Evolutionary conservation across 2,113 vertebrate genomes (phyloP), one percentile per base, ranked within the genome.

Genomic region (Anoura caudifer): DNA sequence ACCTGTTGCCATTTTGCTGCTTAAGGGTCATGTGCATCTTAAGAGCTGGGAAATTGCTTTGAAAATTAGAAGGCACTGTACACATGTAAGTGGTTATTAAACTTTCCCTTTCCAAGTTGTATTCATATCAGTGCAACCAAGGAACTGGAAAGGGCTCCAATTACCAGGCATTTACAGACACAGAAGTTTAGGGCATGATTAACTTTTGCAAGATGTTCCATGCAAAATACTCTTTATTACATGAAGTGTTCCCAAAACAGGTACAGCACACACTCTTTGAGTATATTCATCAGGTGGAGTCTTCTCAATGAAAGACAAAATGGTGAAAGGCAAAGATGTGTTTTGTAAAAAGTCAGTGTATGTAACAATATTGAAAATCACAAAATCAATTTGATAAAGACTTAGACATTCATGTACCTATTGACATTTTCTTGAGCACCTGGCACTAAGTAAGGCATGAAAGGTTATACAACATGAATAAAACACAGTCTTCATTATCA

Each of bases 221-320:
- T 33, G 54, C 3, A 36, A 82, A 93, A 43, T 82, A 65, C 20
- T 82, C 6, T 69, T 45, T 84, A 36, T 41, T 50, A 33, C 22
- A 14, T n/a, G 0, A 61, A 5, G 3, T 79, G 15, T 84, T 73
- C 7, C n/a, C 26, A 22, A 90, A 77, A 61, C 5, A 47, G 59
- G 15, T 36, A 24, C 14, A 69, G 16, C 3, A 45, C 17, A 31
- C 0, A 0, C 2, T 41, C 4, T 70, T 85, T 24, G 28, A 26
- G 65, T 67, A 17, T 7, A 33, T 43, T 7, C 45, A 28, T 24
- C n/a, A 20, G 1, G 6, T 43, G 76, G 19, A 70, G 4, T 77
- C 28, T 26, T 73, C 36, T 85, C 36, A 36, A 12, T 76, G 31
- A 50, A 47, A 80, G 43, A n/a, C 24, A 90, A 86, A 80, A 54